Conservation (phyloP, 2,888 invertebrate genomes). For the Hyposoter dolosus region DNA sequence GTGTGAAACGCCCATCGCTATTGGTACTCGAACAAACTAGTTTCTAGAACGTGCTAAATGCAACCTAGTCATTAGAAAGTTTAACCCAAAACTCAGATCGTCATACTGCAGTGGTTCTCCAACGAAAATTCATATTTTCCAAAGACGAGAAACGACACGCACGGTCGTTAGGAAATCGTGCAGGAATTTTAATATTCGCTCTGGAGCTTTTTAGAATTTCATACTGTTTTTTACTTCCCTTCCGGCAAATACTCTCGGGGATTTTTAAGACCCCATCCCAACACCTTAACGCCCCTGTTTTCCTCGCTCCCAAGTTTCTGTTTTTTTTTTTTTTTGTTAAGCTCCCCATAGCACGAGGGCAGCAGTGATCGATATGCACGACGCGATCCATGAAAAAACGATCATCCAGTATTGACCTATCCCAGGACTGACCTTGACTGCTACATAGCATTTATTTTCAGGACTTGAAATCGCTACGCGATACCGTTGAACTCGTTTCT, state of each 20-base stretch:
- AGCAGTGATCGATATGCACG: background rate
- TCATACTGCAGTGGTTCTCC: background rate
- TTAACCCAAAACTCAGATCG: conserved; percentile 17
- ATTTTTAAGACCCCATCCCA: no score
- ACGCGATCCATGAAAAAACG: background rate
- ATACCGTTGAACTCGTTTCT: background rate
- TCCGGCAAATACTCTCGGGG: no score
- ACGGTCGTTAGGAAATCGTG: background rate
- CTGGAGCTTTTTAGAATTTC: background rate
- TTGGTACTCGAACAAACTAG: conserved; percentile 41
- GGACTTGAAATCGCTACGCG: background rate
- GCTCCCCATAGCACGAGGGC: background rate
- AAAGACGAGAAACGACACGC: background rate
- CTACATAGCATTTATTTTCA: background rate
- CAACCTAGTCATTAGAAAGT: conserved; percentile 48
- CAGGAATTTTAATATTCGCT: background rate
- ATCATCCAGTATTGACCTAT: background rate
- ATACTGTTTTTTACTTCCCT: no score
- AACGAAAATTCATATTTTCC: background rate
- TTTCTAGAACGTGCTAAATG: conserved; percentile 28
- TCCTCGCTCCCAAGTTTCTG: no score
- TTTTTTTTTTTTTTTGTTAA: no score
- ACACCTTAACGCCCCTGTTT: no score
- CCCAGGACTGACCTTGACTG: background rate
- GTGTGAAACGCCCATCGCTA: background rate